Base-by-base conservation (phyloP, 2,113 vertebrate genomes). In the Scomber scombrus region DNA sequence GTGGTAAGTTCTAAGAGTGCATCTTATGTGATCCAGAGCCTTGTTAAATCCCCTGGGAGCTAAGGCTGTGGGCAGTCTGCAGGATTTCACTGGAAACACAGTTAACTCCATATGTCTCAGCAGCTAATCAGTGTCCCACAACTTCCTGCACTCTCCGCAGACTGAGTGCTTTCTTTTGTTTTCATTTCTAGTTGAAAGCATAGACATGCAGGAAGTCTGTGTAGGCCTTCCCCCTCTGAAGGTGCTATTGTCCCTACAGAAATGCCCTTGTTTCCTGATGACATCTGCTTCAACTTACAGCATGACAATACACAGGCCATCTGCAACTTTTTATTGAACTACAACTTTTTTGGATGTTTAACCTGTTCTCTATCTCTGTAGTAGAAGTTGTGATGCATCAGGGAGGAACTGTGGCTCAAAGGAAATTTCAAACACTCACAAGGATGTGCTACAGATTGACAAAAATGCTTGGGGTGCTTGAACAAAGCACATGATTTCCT, bases 101-200 rank as follows among this genome's bases (percentile, higher is more conserved):
- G 70, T 64, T 57, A 71, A 66, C 71, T 72, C 75, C 71, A 86
- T 87, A 76, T 89, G 68, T 82, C 78, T 64, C 65, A 61, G 74
- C 74, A 75, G 75, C 75, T 88, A 81, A 86, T 88, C 85, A 88
- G 75, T 46, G 18, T 70, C 73, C 34, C 57, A 64, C 63, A 34
- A 62, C 75, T 76, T 75, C 84, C 70, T 75, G 65, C 18, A 11
- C 19, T 76, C 68, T 67, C 61, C 6, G 11, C 43, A 72, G 19
- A 75, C 77, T 34, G 34, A 61, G 45, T 21, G 34, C 72, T 74
- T 54, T 60, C 23, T 62, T 71, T 23, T 40, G 34, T 80, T 70
- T 67, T 21, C 21, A 51, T 29, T 69, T 57, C n/a, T 11, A 64
- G 78, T 57, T 75, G 63, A 75, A 78, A 69, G 66, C 56, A 62